Evolutionary conservation across 2,113 vertebrate genomes (phyloP).

Genomic region (Chroicocephalus ridibundus): DNA sequence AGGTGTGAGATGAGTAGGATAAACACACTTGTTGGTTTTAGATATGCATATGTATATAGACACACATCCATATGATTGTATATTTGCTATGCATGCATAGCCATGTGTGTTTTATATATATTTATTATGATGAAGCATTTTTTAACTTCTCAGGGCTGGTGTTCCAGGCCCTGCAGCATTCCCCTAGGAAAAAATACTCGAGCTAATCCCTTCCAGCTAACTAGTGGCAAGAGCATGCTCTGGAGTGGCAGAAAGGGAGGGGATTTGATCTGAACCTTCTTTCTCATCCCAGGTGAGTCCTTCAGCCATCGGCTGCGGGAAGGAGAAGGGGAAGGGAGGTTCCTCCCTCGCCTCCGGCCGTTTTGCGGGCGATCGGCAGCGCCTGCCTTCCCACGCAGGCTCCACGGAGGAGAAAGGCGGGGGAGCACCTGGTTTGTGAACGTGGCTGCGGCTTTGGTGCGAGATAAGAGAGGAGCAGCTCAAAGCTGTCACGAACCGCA

Average conservation of each 20-base stretch:
- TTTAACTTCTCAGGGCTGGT: background rate
- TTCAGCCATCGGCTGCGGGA: background rate
- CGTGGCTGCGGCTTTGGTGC: constrained; percentile 48
- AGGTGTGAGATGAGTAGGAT: background rate
- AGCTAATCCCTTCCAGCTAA: constrained; percentile 5
- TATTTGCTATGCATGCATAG: background rate
- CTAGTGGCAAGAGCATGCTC: background rate
- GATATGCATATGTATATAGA: background rate
- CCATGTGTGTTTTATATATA: background rate
- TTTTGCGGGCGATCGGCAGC: background rate
- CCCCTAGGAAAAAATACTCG: background rate
- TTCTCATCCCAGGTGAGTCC: background rate
- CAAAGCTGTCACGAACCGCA: background rate
- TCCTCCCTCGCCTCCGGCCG: background rate
- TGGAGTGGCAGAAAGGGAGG: background rate
- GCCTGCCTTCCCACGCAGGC: constrained; percentile 61
- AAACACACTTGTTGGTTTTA: background rate
- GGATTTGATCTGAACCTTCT: background rate
- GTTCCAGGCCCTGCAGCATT: background rate
- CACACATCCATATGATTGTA: background rate
- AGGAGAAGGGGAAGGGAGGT: background rate
- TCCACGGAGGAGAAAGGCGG: constrained; percentile 37
- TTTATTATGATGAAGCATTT: background rate
- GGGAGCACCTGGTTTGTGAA: constrained; percentile 35
- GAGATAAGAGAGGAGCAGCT: constrained; percentile 56